These are phyloP conservation scores for Arvicanthis niloticus DNA, from an alignment of 2,113 vertebrate species.

Conservation along the genomic window DNA sequence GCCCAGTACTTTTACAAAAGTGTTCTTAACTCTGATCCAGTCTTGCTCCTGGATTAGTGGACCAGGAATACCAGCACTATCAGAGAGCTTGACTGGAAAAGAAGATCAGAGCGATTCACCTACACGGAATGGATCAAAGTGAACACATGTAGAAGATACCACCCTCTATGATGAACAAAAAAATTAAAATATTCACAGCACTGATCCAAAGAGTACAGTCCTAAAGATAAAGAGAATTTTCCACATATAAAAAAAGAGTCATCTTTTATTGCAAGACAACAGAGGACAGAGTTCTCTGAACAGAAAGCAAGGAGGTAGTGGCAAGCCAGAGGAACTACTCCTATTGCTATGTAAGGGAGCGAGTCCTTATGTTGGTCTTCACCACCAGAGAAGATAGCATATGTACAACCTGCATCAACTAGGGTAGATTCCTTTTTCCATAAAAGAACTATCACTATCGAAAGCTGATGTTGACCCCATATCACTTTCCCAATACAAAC, in stretches of 20 bases:
- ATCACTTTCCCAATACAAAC: slow-evolving; percentile 50
- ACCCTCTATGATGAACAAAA: background rate
- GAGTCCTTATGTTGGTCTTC: background rate
- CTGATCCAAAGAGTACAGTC: background rate
- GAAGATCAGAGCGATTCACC: background rate
- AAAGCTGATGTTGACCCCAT: slow-evolving; percentile 31
- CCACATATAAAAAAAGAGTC: background rate
- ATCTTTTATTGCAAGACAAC: background rate
- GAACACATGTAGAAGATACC: background rate
- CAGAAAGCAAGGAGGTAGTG: slow-evolving; percentile 7
- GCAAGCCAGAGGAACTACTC: background rate
- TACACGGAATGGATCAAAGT: background rate
- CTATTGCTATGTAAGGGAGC: background rate
- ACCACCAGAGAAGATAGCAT: background rate
- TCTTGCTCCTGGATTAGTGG: background rate
- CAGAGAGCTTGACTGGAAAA: background rate
- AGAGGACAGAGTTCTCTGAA: background rate
- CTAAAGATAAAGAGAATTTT: slow-evolving; percentile 8
- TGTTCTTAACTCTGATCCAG: background rate
- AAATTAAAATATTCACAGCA: background rate
- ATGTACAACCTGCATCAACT: background rate
- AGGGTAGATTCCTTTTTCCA: background rate
- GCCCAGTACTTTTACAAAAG: background rate
- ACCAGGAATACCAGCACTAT: background rate
- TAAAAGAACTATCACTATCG: background rate